Base-by-base conservation (phyloP, 2,113 vertebrate species). In the Pachyramphus minor region DNA sequence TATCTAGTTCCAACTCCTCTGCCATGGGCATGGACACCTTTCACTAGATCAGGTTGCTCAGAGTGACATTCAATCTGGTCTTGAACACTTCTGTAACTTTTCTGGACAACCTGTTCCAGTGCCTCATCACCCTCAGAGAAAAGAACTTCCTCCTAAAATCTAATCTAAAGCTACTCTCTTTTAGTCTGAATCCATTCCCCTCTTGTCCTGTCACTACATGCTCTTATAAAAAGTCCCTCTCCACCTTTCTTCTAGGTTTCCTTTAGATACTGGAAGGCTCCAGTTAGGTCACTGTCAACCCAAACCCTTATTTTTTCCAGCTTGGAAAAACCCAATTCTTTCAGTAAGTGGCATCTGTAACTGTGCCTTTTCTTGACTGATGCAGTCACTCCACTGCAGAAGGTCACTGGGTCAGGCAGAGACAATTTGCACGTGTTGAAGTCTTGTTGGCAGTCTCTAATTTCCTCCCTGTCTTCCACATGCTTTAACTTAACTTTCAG, bases 261-360 rank as follows among this genome's bases (percentile, higher is more conserved):
- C 17, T 49, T 56, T 16, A 49, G 42, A 5, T 49, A 35, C 8
- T 15, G 14, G 62, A 35, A 49, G 14, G 6, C 35, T 23, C 27
- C 5, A 50, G 11, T 33, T 37, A 50, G 9, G 8, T 58, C 35
- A 27, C 20, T n/a, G n/a, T n/a, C n/a, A n/a, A n/a, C 8, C 21
- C 25, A 58, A 58, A 42, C 21, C 6, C 25, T 25, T 3, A 12
- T 31, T 25, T 71, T 14, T 31, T 42, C 45, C 25, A 73, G 18
- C 9, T 6, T 73, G 31, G 37, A 24, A 42, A 80, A 35, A 64
- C 0, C 0, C 42, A 42, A 17, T 42, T 42, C 42, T 42, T 16
- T 42, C 42, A 17, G 42, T 42, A 49, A 49, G 22, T 69, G 1
- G 28, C 7, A 25, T 6, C 28, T 0, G 0, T 39, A 79, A n/a